Conservation (phyloP, 2,888 invertebrate species). For the Drosophila seclusa region DNA sequence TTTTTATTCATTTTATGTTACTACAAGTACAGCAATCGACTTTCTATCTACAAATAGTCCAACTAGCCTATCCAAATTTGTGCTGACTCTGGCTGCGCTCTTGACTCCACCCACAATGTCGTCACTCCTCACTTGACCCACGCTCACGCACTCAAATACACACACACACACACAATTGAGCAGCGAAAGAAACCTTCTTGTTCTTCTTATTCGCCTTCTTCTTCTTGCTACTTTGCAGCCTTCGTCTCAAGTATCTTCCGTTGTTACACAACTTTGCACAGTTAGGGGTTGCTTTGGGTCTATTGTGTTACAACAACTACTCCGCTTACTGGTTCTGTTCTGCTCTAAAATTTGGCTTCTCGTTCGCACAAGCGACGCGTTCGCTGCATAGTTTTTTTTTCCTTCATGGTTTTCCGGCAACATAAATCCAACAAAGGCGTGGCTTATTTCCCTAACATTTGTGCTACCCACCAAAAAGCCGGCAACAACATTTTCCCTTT, state of each 20-base stretch:
- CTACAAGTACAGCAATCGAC: slow-evolving; percentile 2
- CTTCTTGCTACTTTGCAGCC: slow-evolving; percentile 11
- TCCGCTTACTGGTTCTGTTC: slow-evolving; percentile 27
- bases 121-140: slow-evolving; percentile 46
- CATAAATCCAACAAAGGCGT: slow-evolving; percentile 72
- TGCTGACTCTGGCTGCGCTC: slow-evolving; percentile 1
- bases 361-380: slow-evolving; percentile 43
- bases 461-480: slow-evolving; percentile 49
- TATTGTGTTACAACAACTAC: slow-evolving; percentile 77
- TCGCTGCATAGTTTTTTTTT: slow-evolving; percentile 57
- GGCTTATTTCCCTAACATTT: slow-evolving; percentile 68
- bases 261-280: slow-evolving; percentile 48
- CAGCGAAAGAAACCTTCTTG: neutral
- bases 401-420: slow-evolving; percentile 71
- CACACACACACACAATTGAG: neutral
- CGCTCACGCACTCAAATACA: slow-evolving; percentile 31
- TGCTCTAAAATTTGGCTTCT: slow-evolving; percentile 36
- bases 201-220: neutral
- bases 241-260: slow-evolving; percentile 70
- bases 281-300: slow-evolving; percentile 77
- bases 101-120: slow-evolving; percentile 74
- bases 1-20: slow-evolving; percentile 1
- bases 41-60: slow-evolving; percentile 29
- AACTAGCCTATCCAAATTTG: slow-evolving; percentile 11
- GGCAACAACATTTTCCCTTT: slow-evolving; percentile 59